Base-by-base conservation (phyloP, 2,888 invertebrate genomes). In the Yponomeuta evonymella region DNA sequence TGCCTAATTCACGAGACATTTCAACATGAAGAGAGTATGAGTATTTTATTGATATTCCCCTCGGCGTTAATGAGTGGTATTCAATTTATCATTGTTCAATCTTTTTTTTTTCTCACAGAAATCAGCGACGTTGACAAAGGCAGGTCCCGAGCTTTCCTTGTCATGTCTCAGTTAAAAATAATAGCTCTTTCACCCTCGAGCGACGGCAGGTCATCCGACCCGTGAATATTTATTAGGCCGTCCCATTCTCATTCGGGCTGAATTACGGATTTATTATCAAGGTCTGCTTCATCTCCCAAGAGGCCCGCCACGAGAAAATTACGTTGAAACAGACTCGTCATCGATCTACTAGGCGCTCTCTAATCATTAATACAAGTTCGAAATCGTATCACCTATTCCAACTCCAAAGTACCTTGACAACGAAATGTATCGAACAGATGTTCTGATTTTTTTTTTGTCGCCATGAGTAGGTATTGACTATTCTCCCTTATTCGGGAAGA, bases 201-300 rank as follows among this genome's bases (percentile, higher is more conserved):
- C 75, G 79, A 76, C 79, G 77, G 75, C 74, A 75, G 75, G 76
- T 76, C 75, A 74, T 74, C 73, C 74, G 76, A 76, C 75, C 78
- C 77, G 76, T 85, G 87, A 87, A 88, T 87, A 87, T 87, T 87
- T 85, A 87, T 86, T 82, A 83, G 80, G 75, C 75, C 73, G 77
- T 77, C 79, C 77, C 76, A 75, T 79, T 77, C 79, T 77, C 76
- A 75, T 79, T 74, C 74, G 76, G 75, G 75, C 73, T 71, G 75
- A 78, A 78, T 79, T 78, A 73, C 76, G 78, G 80, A 83, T 82
- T 85, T 84, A 83, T 83, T 81, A 82, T 80, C 77, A 77, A 81
- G 76, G 80, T 80, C 70, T 69, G 58, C 43, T 30, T 78, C 75
- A 75, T 77, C 77, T 75, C 74, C 73, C 73, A 72, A 65, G 74